Base-by-base conservation (phyloP, 2,888 invertebrate species). In the Andrena haemorrhoa region DNA sequence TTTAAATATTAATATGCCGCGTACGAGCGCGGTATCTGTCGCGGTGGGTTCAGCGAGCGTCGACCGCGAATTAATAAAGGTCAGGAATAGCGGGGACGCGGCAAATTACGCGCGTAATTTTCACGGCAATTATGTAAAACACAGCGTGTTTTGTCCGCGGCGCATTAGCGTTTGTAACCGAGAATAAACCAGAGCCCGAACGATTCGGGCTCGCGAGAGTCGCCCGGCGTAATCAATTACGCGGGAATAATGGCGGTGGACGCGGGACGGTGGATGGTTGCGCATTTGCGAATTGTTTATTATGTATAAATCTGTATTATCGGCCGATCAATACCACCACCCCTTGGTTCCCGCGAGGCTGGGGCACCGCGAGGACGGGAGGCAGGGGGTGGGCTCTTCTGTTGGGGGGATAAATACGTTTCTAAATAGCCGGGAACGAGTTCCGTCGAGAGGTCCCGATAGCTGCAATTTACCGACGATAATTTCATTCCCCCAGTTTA, bases 71-170 rank as follows among this genome's bases (percentile, higher is more conserved):
- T 85, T 74, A 76, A 85, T 81, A 75, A 81, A 81, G 78, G 63
- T 75, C 81, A 78, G 75, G 76, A 80, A 81, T 76, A 71, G 80
- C 31, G 56, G 56, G 23, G 56, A 31, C n/a, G 53, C 71, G 70
- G 61, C 23, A 76, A 83, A 84, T 83, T 68, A 64, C 41, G 65
- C 66, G 79, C 71, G 80, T 75, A 77, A 83, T 83, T 75, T 83
- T 75, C 79, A 47, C 51, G 31, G 83, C 79, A 83, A 84, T 84
- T 84, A 82, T 83, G 83, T 79, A 79, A 83, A 82, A 79, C 71
- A 35, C 56, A 65, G 26, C 35, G 65, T 58, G 70, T 61, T 72
- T 72, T 72, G 72, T 78, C 29, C 8, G 20, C 16, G 49, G 51
- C 31, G 61, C 63, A 47, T 58, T n/a, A 63, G 41, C 68, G 71